A percentile compares a stretch with the other conserved stretches of the same genome.
Evolutionary conservation across 2,797 vertebrate species (phyloP).

Genomic region (Cyprinella venusta): DNA sequence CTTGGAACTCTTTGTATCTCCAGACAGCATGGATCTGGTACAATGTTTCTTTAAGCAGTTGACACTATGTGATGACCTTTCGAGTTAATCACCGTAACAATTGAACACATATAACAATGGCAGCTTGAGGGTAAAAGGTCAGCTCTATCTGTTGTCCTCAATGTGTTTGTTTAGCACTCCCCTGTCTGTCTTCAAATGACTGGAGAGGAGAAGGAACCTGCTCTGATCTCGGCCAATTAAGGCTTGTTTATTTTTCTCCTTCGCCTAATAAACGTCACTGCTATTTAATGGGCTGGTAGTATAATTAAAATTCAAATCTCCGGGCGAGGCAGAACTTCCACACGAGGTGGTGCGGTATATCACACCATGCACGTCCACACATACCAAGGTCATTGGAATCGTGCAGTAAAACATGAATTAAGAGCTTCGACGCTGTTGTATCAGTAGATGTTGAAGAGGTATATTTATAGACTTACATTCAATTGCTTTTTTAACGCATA

Average conservation of each 20-base stretch:
- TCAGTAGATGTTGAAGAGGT: slow-evolving; percentile 25
- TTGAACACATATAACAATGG: slow-evolving; percentile 33
- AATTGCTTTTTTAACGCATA: slow-evolving; percentile 34
- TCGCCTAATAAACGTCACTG: slow-evolving; percentile 58
- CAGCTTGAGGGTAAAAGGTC: slow-evolving; percentile 40
- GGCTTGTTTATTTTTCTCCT: slow-evolving; percentile 60
- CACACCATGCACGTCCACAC: background rate
- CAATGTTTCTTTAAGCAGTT: background rate
- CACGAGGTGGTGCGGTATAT: slow-evolving; percentile 20
- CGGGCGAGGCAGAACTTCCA: slow-evolving; percentile 37
- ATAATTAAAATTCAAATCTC: slow-evolving; percentile 59
- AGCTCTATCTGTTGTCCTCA: slow-evolving; percentile 26
- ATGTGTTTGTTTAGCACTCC: slow-evolving; percentile 37
- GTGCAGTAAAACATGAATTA: slow-evolving; percentile 50
- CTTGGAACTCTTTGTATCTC: background rate
- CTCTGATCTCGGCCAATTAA: slow-evolving; percentile 56
- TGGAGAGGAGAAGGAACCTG: slow-evolving; percentile 21
- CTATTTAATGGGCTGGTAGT: slow-evolving; percentile 60
- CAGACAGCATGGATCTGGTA: background rate
- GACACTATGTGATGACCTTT: slow-evolving; percentile 38
- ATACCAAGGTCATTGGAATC: slow-evolving; percentile 41
- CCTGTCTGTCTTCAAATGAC: slow-evolving; percentile 8
- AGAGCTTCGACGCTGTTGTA: background rate
- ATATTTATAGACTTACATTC: slow-evolving; percentile 40
- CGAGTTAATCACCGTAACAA: slow-evolving; percentile 31